phyloP scores from a whole-genome alignment of 2,888 invertebrate species.

The Unio pictorum region DNA sequence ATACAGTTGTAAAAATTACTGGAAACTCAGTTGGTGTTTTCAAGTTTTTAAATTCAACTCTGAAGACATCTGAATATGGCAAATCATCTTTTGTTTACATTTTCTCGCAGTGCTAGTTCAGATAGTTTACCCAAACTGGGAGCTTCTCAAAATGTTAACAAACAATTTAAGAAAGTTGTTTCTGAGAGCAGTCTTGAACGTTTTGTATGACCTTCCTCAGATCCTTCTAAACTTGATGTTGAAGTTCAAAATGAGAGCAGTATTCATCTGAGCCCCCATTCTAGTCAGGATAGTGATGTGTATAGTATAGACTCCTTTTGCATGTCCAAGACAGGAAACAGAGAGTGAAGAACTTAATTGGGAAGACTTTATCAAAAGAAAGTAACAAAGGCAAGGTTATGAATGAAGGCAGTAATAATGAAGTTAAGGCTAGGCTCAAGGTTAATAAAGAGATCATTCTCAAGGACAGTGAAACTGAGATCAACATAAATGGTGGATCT shows the following conservation, averaged over 20 bases:
- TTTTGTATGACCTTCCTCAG: too few species aligned
- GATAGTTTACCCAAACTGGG: conserved; percentile 9
- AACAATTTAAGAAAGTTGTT: conserved; percentile 36
- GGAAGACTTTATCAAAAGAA: not conserved
- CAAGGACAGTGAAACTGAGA: too few species aligned
- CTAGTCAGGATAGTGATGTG: conserved; percentile 2
- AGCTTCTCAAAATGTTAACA: conserved; percentile 12
- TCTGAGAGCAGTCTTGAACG: conserved; percentile 21
- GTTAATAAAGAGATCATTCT: not conserved
- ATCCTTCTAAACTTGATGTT: too few species aligned
- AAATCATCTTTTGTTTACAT: conserved; percentile 49
- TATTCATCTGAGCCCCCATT: not conserved
- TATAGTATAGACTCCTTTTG: conserved; percentile 20
- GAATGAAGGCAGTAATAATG: not conserved
- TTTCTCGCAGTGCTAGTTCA: conserved; percentile 17
- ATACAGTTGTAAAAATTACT: too few species aligned
- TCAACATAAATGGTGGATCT: too few species aligned
- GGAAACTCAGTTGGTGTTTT: not conserved
- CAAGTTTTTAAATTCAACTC: conserved; percentile 13
- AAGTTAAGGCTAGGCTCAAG: not conserved
- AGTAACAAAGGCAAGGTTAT: not conserved
- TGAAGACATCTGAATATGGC: conserved; percentile 21
- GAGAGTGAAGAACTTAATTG: conserved; percentile 3
- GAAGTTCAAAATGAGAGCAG: too few species aligned
- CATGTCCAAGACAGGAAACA: conserved; percentile 13